Conservation (phyloP, 2,888 invertebrate genomes). For the Anorthoa munda region DNA sequence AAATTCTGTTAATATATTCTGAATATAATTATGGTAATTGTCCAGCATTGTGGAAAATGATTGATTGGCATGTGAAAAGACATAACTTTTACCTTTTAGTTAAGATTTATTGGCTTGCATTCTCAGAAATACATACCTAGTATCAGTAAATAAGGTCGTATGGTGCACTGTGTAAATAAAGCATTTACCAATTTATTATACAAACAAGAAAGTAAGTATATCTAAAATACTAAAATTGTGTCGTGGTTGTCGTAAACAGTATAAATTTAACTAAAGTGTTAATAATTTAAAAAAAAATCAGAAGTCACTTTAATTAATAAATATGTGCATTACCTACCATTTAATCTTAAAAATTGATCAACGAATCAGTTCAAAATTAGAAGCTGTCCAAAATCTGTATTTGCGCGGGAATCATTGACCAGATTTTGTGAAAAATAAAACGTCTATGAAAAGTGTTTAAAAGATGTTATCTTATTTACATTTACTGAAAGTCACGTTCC, state of each 20-base stretch:
- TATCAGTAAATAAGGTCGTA: not conserved
- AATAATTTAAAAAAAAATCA: no score
- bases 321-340: not conserved
- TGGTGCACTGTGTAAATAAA: slow-evolving; percentile 13
- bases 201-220: not conserved
- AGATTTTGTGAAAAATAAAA: not conserved
- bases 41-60: not conserved
- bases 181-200: not conserved
- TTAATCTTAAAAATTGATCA: slow-evolving; percentile 1
- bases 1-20: not conserved
- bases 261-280: slow-evolving; percentile 14
- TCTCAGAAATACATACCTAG: not conserved
- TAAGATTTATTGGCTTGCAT: not conserved
- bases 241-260: not conserved
- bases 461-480: not conserved
- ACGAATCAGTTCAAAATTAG: slow-evolving; percentile 43
- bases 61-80: not conserved
- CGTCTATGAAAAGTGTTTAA: slow-evolving; percentile 11
- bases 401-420: not conserved
- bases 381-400: slow-evolving; percentile 4
- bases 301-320: not conserved
- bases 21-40: not conserved
- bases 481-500: not conserved
- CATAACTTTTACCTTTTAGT: not conserved
- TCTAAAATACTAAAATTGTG: not conserved